These are phyloP conservation scores for Eulithis prunata DNA, from an alignment of 2,888 invertebrate species.

Conservation along the genomic window DNA sequence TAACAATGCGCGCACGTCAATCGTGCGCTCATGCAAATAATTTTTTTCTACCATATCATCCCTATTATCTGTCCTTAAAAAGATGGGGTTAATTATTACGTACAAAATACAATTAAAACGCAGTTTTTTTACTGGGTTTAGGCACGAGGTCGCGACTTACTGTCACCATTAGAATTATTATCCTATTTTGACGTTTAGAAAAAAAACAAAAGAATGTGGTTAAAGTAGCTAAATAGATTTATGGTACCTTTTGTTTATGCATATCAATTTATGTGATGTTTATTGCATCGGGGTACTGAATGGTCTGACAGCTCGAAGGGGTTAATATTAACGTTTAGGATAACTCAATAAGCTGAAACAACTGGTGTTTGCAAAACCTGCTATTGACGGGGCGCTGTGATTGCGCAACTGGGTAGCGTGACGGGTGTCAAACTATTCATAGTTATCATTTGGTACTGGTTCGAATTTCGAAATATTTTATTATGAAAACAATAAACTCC, in stretches of 20 bases:
- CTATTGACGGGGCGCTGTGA: constrained; percentile 74
- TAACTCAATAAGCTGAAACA: constrained; percentile 81
- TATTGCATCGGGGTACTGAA: constrained; percentile 72
- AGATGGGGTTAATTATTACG: constrained; percentile 84
- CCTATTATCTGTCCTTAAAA: constrained; percentile 77
- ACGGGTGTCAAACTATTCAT: constrained; percentile 32
- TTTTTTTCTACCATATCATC: constrained; percentile 81
- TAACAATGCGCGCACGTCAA: constrained; percentile 83
- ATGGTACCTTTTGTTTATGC: constrained; percentile 75
- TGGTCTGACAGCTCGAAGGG: constrained; percentile 81
- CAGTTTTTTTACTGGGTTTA: constrained; percentile 69
- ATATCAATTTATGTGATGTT: constrained; percentile 70
- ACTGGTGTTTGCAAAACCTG: constrained; percentile 80
- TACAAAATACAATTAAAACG: constrained; percentile 81
- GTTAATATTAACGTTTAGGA: constrained; percentile 82
- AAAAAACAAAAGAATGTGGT: constrained; percentile 62
- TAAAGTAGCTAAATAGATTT: constrained; percentile 72
- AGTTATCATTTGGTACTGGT: constrained; percentile 18
- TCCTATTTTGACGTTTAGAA: constrained; percentile 71
- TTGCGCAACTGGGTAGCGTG: constrained; percentile 60
- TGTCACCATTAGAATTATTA: constrained; percentile 79
- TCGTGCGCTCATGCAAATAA: constrained; percentile 84
- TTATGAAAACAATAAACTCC: too few relatives aligned
- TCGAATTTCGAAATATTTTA: too few relatives aligned
- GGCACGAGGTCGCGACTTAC: constrained; percentile 80